Base-by-base conservation (phyloP, 2,797 vertebrate genomes). In the Phoeniculus purpureus region DNA sequence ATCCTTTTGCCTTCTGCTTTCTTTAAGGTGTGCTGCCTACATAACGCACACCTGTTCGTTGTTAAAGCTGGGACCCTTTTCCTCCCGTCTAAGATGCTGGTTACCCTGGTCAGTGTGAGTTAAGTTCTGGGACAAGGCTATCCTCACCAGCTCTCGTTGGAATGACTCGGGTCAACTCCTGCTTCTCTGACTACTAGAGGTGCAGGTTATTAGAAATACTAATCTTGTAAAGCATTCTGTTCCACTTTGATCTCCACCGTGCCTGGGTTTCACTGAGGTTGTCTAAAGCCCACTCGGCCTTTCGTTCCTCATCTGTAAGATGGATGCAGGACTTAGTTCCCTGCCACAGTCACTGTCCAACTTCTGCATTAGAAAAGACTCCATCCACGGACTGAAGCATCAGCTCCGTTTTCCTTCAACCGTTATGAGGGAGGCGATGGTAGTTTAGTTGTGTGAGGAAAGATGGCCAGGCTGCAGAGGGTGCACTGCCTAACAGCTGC, bases 1-100 rank as follows among this genome's bases (percentile, higher is more conserved):
- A 89, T 93, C 81, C 85, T 86, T 93, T 85, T 79, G 64, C 93
- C 85, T 95, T 89, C 85, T 92, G 76, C 67, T 93, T 87, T 67
- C 78, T 26, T 78, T 45, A 90, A 78, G 56, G 65, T 47, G 67
- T 51, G 87, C 64, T 85, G 83, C 76, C 92, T 85, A 71, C 61
- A 62, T 31, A 90, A 71, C 47, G 82, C 0, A 0, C 19, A 70
- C 40, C 58, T 52, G 26, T 17, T 88, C 94, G 76, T 85, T 95
- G 75, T 90, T 83, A 47, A 75, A 93, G 79, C 58, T 90, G 56
- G 0, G 15, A 75, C 78, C 55, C 37, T 67, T 87, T 89, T 91
- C 47, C 31, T 72, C n/a, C 76, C 64, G 48, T 37, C 70, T 90
- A 81, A 86, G 45, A 19, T 21, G 37, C 29, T 70, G 62, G 51